Base-by-base conservation (phyloP, 1,140 invertebrate genomes). In the Sweltsa coloradensis region DNA sequence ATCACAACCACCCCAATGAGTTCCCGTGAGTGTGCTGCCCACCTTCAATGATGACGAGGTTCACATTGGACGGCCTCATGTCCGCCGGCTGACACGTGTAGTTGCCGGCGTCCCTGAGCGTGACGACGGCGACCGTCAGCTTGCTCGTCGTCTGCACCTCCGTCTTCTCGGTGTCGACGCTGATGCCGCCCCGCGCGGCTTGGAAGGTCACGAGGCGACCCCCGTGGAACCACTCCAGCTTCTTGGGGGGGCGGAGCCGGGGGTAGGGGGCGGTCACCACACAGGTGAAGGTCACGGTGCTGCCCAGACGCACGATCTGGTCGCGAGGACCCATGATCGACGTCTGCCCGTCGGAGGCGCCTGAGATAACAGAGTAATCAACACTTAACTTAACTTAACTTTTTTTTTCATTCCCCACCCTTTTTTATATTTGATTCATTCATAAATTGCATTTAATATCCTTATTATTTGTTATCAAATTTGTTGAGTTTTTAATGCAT, bases 1-100 rank as follows among this genome's bases (percentile, higher is more conserved):
- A n/a, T n/a, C n/a, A n/a, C n/a, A n/a, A n/a, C n/a, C n/a, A n/a
- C n/a, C n/a, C n/a, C n/a, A n/a, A n/a, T n/a, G n/a, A n/a, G n/a
- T n/a, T n/a, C n/a, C n/a, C n/a, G n/a, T n/a, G n/a, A n/a, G n/a
- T n/a, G n/a, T n/a, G n/a, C n/a, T n/a, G 34, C 24, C 57, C 54
- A 71, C 70, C 69, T 57, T 64, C 61, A 9, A 73, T 58, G 25
- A 76, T 71, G 50, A 69, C 57, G 46, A 76, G 58, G 45, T 62
- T 56, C 42, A 74, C 62, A 13, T 65, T 68, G 36, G 69, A 66
- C 3, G 67, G 59, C 24, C 64, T 64, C 26, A 67, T 66, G 47
- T 70, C 66, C 14, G 65, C 60, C 2, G 74, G 72, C 52, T 64
- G 59, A 56, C 74, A 76, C 18, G 71, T 70, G 55, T 75, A 75